Evolutionary conservation across 2,888 invertebrate species (phyloP), one percentile per base, ranked within the genome.

Genomic region (Antheraea yamamai): DNA sequence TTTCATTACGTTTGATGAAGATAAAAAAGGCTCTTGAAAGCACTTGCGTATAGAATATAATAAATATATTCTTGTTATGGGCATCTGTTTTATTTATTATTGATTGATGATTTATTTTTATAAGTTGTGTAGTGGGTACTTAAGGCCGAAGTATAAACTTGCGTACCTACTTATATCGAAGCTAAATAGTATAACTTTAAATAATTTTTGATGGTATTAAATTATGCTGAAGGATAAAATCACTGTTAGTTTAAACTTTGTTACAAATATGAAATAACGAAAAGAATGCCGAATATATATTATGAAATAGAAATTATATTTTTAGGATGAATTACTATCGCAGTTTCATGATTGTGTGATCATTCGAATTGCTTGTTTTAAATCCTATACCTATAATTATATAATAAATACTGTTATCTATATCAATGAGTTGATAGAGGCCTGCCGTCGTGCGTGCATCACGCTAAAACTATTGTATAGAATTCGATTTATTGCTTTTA

Each of bases 51-150:
- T 70, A 12, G 20, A 70, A 70, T 68, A 39, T n/a, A 39, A 70
- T 35, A 35, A 18, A 68, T 39, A 39, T 70, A 12, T 70, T 39
- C 8, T 39, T 1, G 72, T 77, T 79, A 80, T 72, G 76, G 71
- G 76, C 78, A 76, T 76, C 76, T 77, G 74, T 79, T 78, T 77
- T 76, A 76, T 76, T 76, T 78, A 77, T 80, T 75, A 72, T 80
- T 89, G 85, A 86, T 85, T 85, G 82, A 87, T 88, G 84, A 85
- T 84, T 83, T 82, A 86, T 83, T 84, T 85, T 85, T 85, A 87
- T 83, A 83, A 83, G 84, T 80, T 81, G n/a, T 77, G 77, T 80
- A 78, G 73, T 75, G 76, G 55, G 23, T 26, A n/a, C 26, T 51
- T 26, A 64, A 64, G 16, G 16, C 12, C 12, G 26, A 26, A 26